Base-by-base conservation (phyloP, 2,888 invertebrate genomes). In the Callinectes sapidus region DNA sequence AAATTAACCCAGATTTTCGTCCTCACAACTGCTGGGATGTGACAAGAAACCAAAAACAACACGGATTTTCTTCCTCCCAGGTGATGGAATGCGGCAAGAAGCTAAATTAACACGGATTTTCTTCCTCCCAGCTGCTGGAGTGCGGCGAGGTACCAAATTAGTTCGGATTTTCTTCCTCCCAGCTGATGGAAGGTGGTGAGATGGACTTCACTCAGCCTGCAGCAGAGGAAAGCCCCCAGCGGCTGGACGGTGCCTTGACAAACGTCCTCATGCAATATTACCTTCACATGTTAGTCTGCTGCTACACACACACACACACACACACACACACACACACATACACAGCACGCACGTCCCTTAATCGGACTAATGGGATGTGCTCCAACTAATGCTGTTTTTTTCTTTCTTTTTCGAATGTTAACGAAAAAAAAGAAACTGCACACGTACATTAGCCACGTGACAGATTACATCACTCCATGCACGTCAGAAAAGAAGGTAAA, bases 261-360 rank as follows among this genome's bases (percentile, higher is more conserved):
- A 71, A 23, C 23, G 71, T 71, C n/a, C n/a, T 71, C 71, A n/a
- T 28, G 71, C n/a, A 5, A 28, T 28, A 71, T 28, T 71, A 71
- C 71, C 13, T 71, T 71, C 28, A 71, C n/a, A 10, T 85, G 10
- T 48, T 48, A 23, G 28, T 48, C n/a, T 87, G 54, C 48, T 54
- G 16, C 28, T n/a, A 90, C 61, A 54, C 87, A 32, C 88, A 88
- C 88, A 32, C 88, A 88, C 61, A 32, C 88, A 88, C 88, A 89
- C 54, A 90, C 39, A 89, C 54, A 90, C 39, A 92, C 54, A 89
- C 42, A 92, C 48, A 87, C 39, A 87, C 42, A 87, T 28, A 89
- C 54, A 77, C 48, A 71, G 28, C 42, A 71, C n/a, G 23, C 42
- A 39, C n/a, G 54, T 16, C 28, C 35, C 35, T 81, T n/a, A 81